Percentiles rank a stretch among this genome's conserved stretches.
These are phyloP conservation scores for Atta cephalotes DNA, from an alignment of 1,140 invertebrate species.

Conservation along the genomic window DNA sequence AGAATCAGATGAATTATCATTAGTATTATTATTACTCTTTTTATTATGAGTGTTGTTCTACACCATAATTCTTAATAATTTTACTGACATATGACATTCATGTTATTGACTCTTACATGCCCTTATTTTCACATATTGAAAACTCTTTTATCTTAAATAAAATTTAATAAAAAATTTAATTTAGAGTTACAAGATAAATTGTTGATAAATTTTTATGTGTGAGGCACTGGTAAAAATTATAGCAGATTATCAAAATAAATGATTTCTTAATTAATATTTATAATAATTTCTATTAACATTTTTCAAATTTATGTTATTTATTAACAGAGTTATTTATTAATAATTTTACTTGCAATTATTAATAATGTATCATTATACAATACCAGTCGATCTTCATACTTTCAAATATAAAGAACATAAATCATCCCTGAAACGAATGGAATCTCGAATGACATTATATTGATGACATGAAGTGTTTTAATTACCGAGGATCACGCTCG, in stretches of 20 bases:
- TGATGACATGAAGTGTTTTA: constrained; percentile 79
- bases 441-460: constrained; percentile 48
- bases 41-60: too few species aligned
- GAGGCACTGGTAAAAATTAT: not conserved
- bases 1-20: too few species aligned
- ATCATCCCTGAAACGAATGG: not conserved
- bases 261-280: not conserved
- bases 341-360: not conserved
- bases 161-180: not conserved
- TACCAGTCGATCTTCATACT: not conserved
- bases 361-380: not conserved
- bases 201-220: not conserved
- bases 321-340: not conserved
- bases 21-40: too few species aligned
- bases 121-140: too few species aligned
- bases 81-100: too few species aligned
- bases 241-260: constrained; percentile 2
- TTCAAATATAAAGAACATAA: constrained; percentile 10
- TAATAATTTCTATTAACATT: not conserved
- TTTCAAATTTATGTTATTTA: not conserved
- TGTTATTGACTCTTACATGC: too few species aligned
- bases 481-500: constrained; percentile 78
- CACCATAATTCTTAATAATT: too few species aligned
- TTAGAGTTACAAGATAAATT: not conserved
- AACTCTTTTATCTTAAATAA: too few species aligned